Evolutionary conservation across 1,140 invertebrate genomes (phyloP), one percentile per base, ranked within the genome.

Genomic region (Neodiprion virginianus): DNA sequence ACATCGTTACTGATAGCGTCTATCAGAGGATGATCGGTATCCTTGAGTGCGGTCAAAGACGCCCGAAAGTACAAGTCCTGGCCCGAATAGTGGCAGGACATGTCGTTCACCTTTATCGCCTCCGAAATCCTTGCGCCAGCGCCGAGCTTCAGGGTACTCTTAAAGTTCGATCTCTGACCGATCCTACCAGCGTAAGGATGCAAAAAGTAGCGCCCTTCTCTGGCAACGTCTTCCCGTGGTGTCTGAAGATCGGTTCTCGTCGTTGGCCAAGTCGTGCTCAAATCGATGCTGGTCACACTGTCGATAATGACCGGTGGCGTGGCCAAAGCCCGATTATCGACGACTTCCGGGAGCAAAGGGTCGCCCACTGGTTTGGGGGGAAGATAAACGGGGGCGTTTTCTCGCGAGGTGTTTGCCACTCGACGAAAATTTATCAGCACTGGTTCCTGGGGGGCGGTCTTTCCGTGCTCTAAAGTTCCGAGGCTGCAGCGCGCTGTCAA

Each of bases 1-100:
- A 47, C n/a, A 10, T 81, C 80, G 48, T 48, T 40, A 17, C 74
- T 70, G 50, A 28, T 72, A 23, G 79, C 80, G 67, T 85, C 83
- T 47, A 85, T 81, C 1, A 84, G 65, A 0, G 84, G 85, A 70
- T 73, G 21, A 61, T 76, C 76, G 1, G 70, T 66, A n/a, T 69
- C 70, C 50, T 76, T 80, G 0, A 73, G 61, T 7, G 74, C 71
- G 2, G 40, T 76, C 12, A 80, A 72, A 8, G 81, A 79, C 9
- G 74, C 79, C 72, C 81, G 81, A 68, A 85, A 86, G 74, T 81
- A 85, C 48, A 82, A 68, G 28, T 79, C 80, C 8, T 79, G 72
- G 3, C 76, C 79, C 48, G 72, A 71, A 78, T 85, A 82, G 40
- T 79, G 79, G 69, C 85, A 86, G 14, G 80, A 77, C 81, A 83